Evolutionary conservation across 2,113 vertebrate species (phyloP).

Genomic region (Galeopterus variegatus): DNA sequence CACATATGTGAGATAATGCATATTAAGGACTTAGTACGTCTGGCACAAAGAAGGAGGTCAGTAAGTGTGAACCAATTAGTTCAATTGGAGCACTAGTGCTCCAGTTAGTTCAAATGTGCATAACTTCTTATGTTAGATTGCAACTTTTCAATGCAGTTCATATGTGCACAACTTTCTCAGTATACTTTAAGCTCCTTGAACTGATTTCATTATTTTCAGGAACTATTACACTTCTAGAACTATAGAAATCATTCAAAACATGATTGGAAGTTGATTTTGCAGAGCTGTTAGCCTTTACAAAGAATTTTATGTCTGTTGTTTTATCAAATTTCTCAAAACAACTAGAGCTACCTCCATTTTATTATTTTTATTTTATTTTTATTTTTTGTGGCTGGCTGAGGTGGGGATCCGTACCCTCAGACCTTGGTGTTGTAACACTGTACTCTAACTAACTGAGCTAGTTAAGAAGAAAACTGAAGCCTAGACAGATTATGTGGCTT

Average conservation of each 20-base stretch:
- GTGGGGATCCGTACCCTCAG: no score
- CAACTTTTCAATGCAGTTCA: not conserved
- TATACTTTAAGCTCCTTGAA: not conserved
- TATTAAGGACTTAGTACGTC: not conserved
- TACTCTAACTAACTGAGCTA: no score
- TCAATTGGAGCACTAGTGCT: no score
- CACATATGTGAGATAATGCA: not conserved
- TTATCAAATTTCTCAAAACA: slow-evolving; percentile 34
- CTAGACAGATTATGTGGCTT: not conserved
- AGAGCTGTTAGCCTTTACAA: slow-evolving; percentile 26
- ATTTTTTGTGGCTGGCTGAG: no score
- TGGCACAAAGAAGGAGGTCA: slow-evolving; percentile 27
- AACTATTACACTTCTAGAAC: not conserved
- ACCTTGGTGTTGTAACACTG: no score
- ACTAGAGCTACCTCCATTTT: not conserved
- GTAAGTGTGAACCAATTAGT: not conserved
- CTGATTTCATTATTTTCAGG: not conserved
- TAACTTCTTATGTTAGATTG: not conserved
- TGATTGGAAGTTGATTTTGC: not conserved
- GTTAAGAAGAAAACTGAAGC: not conserved
- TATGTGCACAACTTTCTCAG: not conserved
- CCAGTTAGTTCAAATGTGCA: not conserved
- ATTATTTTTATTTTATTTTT: not conserved
- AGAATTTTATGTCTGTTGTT: not conserved
- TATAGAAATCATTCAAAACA: not conserved